Conservation (phyloP, 2,113 vertebrate genomes). For the Aythya baeri region DNA sequence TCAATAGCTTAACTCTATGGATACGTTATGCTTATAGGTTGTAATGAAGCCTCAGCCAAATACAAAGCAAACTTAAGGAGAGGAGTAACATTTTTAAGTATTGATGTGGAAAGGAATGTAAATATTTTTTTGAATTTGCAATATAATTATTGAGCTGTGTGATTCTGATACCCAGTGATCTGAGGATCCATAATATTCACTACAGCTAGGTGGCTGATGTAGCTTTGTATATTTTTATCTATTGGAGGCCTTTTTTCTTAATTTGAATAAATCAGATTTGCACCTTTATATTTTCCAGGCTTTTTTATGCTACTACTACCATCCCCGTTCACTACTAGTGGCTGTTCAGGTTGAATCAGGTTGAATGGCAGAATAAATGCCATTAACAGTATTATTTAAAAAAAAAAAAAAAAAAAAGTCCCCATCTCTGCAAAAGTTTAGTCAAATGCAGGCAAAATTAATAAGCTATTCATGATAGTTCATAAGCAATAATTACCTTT, state of each 20-base stretch:
- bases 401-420: neutral
- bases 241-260: neutral
- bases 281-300: neutral
- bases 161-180: neutral
- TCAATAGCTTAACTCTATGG: neutral
- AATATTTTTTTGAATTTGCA: neutral
- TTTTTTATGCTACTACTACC: neutral
- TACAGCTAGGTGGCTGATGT: neutral
- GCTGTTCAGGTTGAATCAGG: neutral
- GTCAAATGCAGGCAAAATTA: neutral
- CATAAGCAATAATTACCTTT: neutral
- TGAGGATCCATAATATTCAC: neutral
- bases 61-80: neutral
- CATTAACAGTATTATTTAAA: neutral
- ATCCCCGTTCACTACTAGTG: neutral
- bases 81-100: neutral
- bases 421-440: neutral
- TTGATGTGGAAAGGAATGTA: neutral
- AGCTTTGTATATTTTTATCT: neutral
- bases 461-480: neutral
- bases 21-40: neutral
- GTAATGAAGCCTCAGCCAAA: neutral
- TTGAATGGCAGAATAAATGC: neutral
- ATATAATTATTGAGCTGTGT: neutral
- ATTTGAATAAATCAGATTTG: neutral